phyloP scores from a whole-genome alignment of 2,797 vertebrate genomes.

The Pampus argenteus region DNA sequence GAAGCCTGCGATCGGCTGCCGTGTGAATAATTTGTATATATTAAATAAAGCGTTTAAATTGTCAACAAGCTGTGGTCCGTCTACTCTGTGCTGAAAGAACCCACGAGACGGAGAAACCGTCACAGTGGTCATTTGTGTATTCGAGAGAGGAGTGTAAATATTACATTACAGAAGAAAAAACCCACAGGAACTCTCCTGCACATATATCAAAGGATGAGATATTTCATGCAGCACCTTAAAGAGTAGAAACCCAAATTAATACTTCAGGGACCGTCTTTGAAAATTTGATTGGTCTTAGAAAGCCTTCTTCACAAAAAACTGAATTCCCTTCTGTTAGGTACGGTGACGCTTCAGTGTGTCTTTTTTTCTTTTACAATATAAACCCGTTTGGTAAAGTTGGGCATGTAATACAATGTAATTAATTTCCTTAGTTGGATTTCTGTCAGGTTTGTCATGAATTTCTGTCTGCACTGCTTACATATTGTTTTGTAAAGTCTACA shows the following conservation, averaged over 20 bases:
- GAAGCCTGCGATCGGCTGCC: too few relatives aligned
- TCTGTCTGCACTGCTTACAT: not conserved
- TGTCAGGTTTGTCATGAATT: not conserved
- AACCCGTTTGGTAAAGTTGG: not conserved
- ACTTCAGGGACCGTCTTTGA: conserved; percentile 46
- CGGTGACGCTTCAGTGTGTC: not conserved
- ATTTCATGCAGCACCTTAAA: conserved; percentile 45
- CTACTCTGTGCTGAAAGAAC: too few relatives aligned
- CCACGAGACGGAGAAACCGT: too few relatives aligned
- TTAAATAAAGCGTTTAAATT: too few relatives aligned
- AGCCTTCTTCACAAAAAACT: conserved; percentile 22
- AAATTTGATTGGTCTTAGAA: conserved; percentile 18
- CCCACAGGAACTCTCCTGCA: conserved; percentile 17
- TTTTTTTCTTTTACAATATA: not conserved
- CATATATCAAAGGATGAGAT: conserved; percentile 40
- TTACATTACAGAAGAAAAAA: conserved; percentile 57
- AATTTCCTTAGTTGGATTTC: not conserved
- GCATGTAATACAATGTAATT: not conserved
- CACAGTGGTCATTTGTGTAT: conserved; percentile 39
- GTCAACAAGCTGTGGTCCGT: too few relatives aligned
- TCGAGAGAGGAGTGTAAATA: conserved; percentile 27
- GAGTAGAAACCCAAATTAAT: conserved; percentile 35
- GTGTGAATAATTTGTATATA: too few relatives aligned
- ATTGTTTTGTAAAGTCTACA: accelerated
- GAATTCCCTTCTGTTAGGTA: not conserved